These are phyloP conservation scores for Dasypogon diadema DNA, from an alignment of 2,888 invertebrate genomes.

Conservation along the genomic window DNA sequence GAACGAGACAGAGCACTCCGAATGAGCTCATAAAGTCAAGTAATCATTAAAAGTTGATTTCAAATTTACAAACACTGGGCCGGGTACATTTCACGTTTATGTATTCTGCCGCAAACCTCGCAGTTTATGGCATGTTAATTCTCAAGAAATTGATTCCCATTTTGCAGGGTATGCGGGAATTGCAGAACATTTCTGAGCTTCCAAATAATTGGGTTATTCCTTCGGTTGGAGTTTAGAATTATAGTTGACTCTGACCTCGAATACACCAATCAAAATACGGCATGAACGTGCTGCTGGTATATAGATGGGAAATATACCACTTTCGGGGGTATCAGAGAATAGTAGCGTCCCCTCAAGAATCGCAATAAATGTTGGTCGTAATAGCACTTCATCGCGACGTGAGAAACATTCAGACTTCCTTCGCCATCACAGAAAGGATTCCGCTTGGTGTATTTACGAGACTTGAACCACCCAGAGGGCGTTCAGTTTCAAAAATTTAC, in stretches of 20 bases:
- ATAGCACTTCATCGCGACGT: constrained; percentile 40
- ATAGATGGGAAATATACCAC: not conserved
- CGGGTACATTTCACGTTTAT: not conserved
- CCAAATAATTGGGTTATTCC: constrained; percentile 29
- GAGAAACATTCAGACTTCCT: constrained; percentile 35
- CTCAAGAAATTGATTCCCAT: constrained; percentile 5
- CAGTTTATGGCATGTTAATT: constrained; percentile 32
- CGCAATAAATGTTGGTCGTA: constrained; percentile 2
- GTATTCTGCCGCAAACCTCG: not conserved
- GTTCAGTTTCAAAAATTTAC: constrained; percentile 37
- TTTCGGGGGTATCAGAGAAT: not conserved
- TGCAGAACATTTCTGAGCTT: constrained; percentile 6
- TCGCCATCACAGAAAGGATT: constrained; percentile 1
- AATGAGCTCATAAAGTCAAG: constrained; percentile 36
- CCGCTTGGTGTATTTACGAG: constrained; percentile 9
- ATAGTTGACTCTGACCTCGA: constrained; percentile 25
- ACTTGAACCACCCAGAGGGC: constrained; percentile 14
- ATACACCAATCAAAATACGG: constrained; percentile 32
- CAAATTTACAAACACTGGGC: constrained; percentile 4
- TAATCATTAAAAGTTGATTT: constrained; percentile 40
- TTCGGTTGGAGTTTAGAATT: constrained; percentile 4
- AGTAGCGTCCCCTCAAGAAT: constrained; percentile 12
- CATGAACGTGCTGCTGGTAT: constrained; percentile 3
- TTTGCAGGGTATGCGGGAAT: not conserved
- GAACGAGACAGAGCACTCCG: not conserved